phyloP scores from a whole-genome alignment of 2,113 vertebrate species.

The Brachionichthys hirsutus region DNA sequence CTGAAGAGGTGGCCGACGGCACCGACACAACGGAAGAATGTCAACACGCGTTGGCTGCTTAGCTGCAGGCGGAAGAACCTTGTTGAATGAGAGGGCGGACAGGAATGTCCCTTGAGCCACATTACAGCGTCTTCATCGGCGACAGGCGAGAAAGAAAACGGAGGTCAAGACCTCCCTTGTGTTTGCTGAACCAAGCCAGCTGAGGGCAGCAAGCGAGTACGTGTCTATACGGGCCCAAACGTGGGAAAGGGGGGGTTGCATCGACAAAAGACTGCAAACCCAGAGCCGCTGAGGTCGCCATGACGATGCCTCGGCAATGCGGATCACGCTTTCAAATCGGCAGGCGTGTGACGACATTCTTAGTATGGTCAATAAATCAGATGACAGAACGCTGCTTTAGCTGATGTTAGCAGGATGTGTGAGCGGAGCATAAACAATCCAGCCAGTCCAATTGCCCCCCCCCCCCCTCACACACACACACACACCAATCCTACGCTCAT shows the following conservation, averaged over 20 bases:
- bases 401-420: constrained; percentile 2
- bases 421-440: constrained; percentile 39
- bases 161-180: constrained; percentile 50
- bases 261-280: constrained; percentile 31
- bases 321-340: constrained; percentile 15
- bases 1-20: constrained; percentile 10
- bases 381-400: not conserved
- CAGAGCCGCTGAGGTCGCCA: constrained; percentile 26
- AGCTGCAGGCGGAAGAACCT: constrained; percentile 19
- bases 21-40: constrained; percentile 43
- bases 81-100: constrained; percentile 20
- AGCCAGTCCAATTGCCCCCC: constrained; percentile 29
- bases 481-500: constrained; percentile 8
- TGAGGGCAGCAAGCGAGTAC: constrained; percentile 45
- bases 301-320: constrained; percentile 48
- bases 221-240: constrained; percentile 28
- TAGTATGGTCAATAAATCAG: constrained; percentile 30
- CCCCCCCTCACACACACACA: too few relatives aligned
- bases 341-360: not conserved
- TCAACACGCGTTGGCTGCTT: constrained; percentile 55
- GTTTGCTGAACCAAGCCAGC: constrained; percentile 43
- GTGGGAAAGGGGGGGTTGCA: not conserved
- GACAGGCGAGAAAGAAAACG: constrained; percentile 24
- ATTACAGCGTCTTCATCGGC: constrained; percentile 32
- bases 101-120: constrained; percentile 44